Evolutionary conservation across 2,888 invertebrate genomes (phyloP).

Genomic region (Chrysina gloriosa): DNA sequence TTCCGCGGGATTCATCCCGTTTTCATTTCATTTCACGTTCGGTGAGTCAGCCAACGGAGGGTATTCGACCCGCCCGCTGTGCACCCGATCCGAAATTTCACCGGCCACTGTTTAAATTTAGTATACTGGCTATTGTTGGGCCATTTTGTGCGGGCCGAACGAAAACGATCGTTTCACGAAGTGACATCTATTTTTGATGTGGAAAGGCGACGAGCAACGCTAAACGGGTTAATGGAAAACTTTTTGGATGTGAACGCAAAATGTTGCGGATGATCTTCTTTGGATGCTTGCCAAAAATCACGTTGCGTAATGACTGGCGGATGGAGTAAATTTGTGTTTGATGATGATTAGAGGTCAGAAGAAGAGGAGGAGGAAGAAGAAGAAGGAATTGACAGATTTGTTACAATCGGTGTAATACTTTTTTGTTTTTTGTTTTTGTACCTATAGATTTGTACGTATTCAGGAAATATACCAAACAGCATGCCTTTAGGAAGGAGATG

Average conservation of each 20-base stretch:
- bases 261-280: neutral
- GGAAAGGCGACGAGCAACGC: neutral
- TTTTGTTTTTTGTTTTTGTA: too few species aligned
- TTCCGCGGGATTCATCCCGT: constrained; percentile 38
- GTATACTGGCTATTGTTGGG: constrained; percentile 58
- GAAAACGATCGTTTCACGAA: constrained; percentile 29
- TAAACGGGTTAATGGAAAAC: constrained; percentile 13
- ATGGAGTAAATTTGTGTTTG: neutral
- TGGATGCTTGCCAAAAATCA: neutral
- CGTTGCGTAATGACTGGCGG: neutral
- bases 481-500: too few species aligned
- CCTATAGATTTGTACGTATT: too few species aligned
- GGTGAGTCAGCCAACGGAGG: neutral
- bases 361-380: neutral
- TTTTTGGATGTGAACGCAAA: neutral
- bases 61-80: constrained; percentile 40
- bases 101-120: constrained; percentile 61
- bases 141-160: constrained; percentile 51
- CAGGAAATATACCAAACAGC: too few species aligned
- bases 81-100: constrained; percentile 53
- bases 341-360: neutral
- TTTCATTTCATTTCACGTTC: constrained; percentile 27
- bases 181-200: constrained; percentile 33
- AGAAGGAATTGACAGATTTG: too few species aligned
- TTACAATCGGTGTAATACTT: too few species aligned